Evolutionary conservation across 2,113 vertebrate genomes (phyloP), one percentile per base, ranked within the genome.

Genomic region (Salvelinus sp.): DNA sequence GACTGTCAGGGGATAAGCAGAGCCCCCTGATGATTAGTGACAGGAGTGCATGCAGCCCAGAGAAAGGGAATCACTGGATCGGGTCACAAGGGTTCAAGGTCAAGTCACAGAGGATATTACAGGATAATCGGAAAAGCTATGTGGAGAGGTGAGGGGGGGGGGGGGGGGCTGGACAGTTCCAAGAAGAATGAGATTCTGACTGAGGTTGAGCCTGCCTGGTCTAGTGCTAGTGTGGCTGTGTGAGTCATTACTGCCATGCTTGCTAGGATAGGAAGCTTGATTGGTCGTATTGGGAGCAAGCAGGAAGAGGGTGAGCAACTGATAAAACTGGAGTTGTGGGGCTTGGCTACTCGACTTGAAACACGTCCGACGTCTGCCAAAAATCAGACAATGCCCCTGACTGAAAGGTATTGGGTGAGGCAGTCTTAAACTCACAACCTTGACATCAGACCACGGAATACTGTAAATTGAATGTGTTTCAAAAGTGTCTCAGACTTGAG

Each of bases 291-390:
- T 81, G 82, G 82, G 76, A 87, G 76, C 2, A 77, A 90, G 90
- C 91, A 94, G 92, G 93, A 94, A 94, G 87, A 88, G 83, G 78
- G 82, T 58, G 85, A 90, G 85, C 27, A 79, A 82, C 92, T 93
- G 93, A 93, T 94, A 92, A 93, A 93, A 86, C 77, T 82, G 48
- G 81, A 91, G 86, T 88, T 87, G 87, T 71, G 33, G 77, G 72
- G 75, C 76, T 76, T 73, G 84, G 79, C 84, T 78, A 87, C 78
- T 66, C 14, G 7, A 28, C 63, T 27, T 23, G 18, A 33, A 68
- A 38, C 83, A 38, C 82, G 84, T 68, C 58, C 82, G 77, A 79
- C 78, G 80, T 25, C 63, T 66, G 82, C 74, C 71, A 76, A 80
- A 71, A 71, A 70, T 82, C 79, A 63, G 73, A 79, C 75, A 80